A percentile compares a stretch with the other conserved stretches of the same genome.
Conservation (phyloP, 2,888 invertebrate genomes). For the Trissolcus japonicus region DNA sequence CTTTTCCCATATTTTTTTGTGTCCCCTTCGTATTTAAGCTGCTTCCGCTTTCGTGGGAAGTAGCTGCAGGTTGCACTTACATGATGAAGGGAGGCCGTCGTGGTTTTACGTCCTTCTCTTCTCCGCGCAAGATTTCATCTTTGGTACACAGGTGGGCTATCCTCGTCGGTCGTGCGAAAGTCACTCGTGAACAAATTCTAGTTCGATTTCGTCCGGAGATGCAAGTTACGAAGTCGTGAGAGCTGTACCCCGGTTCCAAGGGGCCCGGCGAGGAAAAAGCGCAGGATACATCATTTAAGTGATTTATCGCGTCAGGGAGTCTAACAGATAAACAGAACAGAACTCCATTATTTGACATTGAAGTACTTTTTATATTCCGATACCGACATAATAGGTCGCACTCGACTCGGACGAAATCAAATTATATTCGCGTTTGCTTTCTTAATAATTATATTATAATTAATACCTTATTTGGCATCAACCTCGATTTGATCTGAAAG, state of each 20-base stretch:
- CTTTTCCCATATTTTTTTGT: conserved; percentile 16
- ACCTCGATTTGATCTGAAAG: no score
- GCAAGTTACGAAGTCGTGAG: conserved; percentile 57
- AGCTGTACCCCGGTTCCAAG: conserved; percentile 32
- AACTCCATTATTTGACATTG: conserved; percentile 17
- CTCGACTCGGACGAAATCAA: conserved; percentile 7
- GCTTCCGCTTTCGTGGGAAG: conserved; percentile 74
- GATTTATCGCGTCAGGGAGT: conserved; percentile 28
- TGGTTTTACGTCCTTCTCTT: conserved; percentile 61
- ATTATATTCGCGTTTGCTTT: not conserved
- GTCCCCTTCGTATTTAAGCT: conserved; percentile 13
- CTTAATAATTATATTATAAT: no score
- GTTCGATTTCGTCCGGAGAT: conserved; percentile 43
- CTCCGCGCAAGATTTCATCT: conserved; percentile 62
- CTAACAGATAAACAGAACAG: conserved; percentile 11
- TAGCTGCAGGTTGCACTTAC: conserved; percentile 68
- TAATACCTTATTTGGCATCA: no score
- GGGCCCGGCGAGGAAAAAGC: not conserved
- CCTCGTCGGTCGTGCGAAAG: conserved; percentile 71
- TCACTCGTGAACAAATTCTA: conserved; percentile 62
- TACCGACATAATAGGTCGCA: no score
- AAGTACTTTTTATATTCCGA: not conserved
- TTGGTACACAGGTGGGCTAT: conserved; percentile 58
- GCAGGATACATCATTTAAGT: conserved; percentile 16
- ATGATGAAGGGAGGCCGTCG: conserved; percentile 53